These are phyloP conservation scores for Tapirus terrestris DNA, from an alignment of 2,113 vertebrate species.

Conservation along the genomic window DNA sequence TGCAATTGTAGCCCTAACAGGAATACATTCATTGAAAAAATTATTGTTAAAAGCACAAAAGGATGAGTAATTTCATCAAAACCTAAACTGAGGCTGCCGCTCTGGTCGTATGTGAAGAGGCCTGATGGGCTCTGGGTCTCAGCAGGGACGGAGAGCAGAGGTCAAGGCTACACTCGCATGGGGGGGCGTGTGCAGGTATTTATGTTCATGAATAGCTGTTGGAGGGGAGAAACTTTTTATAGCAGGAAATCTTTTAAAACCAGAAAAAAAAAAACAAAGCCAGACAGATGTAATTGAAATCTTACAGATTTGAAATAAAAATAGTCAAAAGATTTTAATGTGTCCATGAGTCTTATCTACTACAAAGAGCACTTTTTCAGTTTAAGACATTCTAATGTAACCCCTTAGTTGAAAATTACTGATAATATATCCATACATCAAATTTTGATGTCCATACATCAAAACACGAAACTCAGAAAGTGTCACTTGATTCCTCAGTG, in stretches of 20 bases:
- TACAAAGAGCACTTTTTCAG: background rate
- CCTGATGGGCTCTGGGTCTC: rapidly evolving
- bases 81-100: rapidly evolving
- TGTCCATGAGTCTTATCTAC: rapidly evolving
- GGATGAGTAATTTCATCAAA: too few relatives aligned
- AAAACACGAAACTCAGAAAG: background rate
- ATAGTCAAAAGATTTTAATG: background rate
- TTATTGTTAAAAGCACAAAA: background rate
- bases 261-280: background rate
- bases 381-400: background rate
- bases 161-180: rapidly evolving
- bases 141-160: background rate
- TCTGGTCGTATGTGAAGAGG: too few relatives aligned
- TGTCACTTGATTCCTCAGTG: background rate
- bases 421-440: too few relatives aligned
- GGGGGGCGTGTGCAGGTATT: rapidly evolving
- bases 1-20: background rate
- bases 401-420: background rate
- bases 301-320: background rate
- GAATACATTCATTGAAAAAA: background rate
- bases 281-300: background rate
- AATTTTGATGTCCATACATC: too few relatives aligned
- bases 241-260: background rate
- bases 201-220: rapidly evolving
- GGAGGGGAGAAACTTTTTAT: too few relatives aligned